Evolutionary conservation across 1,140 invertebrate species (phyloP).

Genomic region (Acyrthosiphon pisum): DNA sequence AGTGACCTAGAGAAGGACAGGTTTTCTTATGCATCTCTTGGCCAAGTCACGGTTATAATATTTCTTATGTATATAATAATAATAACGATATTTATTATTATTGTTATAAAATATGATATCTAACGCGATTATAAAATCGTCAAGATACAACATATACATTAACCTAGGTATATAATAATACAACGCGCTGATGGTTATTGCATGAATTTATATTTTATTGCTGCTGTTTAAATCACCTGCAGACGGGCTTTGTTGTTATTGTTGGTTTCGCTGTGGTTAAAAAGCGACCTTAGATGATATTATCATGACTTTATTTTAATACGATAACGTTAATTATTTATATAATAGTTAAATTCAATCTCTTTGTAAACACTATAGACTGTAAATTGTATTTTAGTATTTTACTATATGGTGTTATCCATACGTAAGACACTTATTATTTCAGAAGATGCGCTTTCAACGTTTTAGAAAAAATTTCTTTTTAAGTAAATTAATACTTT

Average conservation of each 20-base stretch:
- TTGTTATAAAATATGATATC: conserved; percentile 31
- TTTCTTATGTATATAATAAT: neutral
- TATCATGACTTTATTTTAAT: neutral
- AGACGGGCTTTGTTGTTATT: neutral
- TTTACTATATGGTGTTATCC: neutral
- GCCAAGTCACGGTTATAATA: conserved; percentile 25
- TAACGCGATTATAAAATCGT: conserved; percentile 10
- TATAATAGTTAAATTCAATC: neutral
- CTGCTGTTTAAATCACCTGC: neutral
- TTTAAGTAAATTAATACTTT: no score
- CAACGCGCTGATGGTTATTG: conserved; percentile 8
- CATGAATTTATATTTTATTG: neutral
- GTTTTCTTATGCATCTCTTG: conserved; percentile 42
- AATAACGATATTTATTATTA: conserved; percentile 12
- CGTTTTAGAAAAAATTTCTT: no score
- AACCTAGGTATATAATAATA: neutral
- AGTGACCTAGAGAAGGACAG: conserved; percentile 30
- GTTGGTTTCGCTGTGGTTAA: neutral
- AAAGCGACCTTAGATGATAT: neutral
- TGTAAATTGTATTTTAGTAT: no score
- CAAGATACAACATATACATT: neutral
- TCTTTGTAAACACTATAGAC: neutral
- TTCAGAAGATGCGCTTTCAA: no score
- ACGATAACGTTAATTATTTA: neutral
- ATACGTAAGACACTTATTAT: no score